Evolutionary conservation across 1,140 invertebrate genomes (phyloP), one percentile per base, ranked within the genome.

Genomic region (Lordiphosa mommai): DNA sequence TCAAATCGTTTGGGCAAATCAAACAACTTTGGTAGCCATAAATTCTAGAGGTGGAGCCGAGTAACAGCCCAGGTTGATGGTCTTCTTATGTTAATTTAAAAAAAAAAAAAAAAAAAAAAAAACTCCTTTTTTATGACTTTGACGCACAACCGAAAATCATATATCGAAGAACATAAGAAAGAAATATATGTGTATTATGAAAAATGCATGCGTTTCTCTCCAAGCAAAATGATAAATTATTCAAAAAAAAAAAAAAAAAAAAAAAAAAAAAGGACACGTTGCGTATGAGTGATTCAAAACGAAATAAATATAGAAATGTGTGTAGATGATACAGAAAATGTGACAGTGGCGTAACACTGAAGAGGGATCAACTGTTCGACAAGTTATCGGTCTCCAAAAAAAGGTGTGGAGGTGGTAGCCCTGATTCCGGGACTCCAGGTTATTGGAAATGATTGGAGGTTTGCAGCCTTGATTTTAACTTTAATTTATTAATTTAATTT

Each of bases 191-290:
- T 40, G 48, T 17, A 40, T 36, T 33, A 59, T 60, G 40, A 48
- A 58, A 49, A 47, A 59, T 61, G 47, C 46, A 41, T 53, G 61
- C 51, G 56, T 48, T 30, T 66, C 20, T 9, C 41, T 58, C 49
- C n/a, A 30, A 65, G 10, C 61, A 32, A n/a, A 67, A 58, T 67
- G 55, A 69, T 70, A 69, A 70, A 70, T 70, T 69, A 70, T 70
- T 69, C 66, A 56, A 69, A 70, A 70, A 61, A 50, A 50, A 61
- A 70, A 68, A 61, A 53, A 23, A 23, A 23, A 20, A 20, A 20
- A 20, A 20, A 20, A 2, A 4, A 4, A 3, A 4, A 23, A 5
- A 5, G 6, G 20, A 23, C 20, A 23, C 66, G 57, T 47, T 51
- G 67, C 65, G 66, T 70, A 70, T 69, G 20, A 23, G 20, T 23